Conservation (phyloP, 2,888 invertebrate species). For the Macaria notata region DNA sequence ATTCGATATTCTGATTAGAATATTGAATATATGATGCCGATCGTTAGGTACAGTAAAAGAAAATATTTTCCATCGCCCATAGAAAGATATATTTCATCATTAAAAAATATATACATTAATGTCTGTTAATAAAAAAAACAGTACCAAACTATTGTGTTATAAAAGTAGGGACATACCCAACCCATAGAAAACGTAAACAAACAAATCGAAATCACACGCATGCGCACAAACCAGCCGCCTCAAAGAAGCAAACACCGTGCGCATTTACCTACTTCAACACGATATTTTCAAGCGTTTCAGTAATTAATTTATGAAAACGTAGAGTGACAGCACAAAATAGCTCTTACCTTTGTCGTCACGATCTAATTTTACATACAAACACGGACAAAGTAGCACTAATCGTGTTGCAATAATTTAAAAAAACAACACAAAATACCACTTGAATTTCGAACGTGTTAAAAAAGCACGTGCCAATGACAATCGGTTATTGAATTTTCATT, state of each 20-base stretch:
- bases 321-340: conserved; percentile 7
- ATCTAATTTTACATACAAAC: conserved; percentile 36
- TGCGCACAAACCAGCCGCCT: background rate
- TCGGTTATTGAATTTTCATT: conserved; percentile 54
- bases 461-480: conserved; percentile 51
- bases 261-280: background rate
- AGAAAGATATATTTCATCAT: no score
- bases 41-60: no score
- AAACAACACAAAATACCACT: conserved; percentile 51
- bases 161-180: no score
- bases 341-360: conserved; percentile 44
- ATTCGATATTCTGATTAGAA: no score
- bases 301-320: conserved; percentile 11
- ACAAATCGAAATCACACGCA: conserved; percentile 5
- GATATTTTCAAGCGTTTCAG: background rate
- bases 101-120: no score
- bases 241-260: background rate
- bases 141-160: no score
- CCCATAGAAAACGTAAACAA: background rate
- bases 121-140: no score
- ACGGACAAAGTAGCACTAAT: conserved; percentile 36
- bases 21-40: no score
- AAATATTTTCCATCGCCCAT: no score
- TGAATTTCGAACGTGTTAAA: conserved; percentile 42
- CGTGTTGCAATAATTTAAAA: conserved; percentile 23